These are phyloP conservation scores for Stenurella melanura DNA, from an alignment of 2,888 invertebrate genomes.

Conservation along the genomic window DNA sequence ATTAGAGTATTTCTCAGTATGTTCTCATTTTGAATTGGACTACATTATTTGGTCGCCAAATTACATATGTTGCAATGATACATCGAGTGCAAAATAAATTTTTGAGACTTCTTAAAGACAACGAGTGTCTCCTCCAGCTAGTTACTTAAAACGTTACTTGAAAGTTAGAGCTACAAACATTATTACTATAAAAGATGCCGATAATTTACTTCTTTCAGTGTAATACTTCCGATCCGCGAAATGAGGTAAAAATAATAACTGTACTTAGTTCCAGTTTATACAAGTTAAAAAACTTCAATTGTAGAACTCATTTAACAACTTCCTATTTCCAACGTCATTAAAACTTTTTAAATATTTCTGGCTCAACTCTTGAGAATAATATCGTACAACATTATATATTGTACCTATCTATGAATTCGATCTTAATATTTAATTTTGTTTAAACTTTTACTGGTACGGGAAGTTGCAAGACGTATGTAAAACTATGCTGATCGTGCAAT, in stretches of 20 bases:
- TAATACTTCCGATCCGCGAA: not conserved
- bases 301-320: conserved; percentile 26
- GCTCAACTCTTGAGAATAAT: not conserved
- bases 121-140: too few species aligned
- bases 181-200: too few species aligned
- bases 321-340: conserved; percentile 34
- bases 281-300: conserved; percentile 11
- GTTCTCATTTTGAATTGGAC: too few species aligned
- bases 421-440: conserved; percentile 30
- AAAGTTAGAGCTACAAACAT: too few species aligned
- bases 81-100: too few species aligned
- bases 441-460: not conserved
- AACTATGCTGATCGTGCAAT: not conserved
- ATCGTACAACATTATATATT: conserved; percentile 1
- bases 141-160: too few species aligned
- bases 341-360: conserved; percentile 25
- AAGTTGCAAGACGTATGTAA: not conserved
- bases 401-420: not conserved
- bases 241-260: not conserved
- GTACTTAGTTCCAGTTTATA: conserved; percentile 7
- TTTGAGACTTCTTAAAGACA: too few species aligned
- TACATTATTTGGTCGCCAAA: too few species aligned
- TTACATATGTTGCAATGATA: too few species aligned
- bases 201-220: not conserved
- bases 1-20: too few species aligned